phyloP scores from a whole-genome alignment of 2,888 invertebrate species.

The Callyntrura sp. region DNA sequence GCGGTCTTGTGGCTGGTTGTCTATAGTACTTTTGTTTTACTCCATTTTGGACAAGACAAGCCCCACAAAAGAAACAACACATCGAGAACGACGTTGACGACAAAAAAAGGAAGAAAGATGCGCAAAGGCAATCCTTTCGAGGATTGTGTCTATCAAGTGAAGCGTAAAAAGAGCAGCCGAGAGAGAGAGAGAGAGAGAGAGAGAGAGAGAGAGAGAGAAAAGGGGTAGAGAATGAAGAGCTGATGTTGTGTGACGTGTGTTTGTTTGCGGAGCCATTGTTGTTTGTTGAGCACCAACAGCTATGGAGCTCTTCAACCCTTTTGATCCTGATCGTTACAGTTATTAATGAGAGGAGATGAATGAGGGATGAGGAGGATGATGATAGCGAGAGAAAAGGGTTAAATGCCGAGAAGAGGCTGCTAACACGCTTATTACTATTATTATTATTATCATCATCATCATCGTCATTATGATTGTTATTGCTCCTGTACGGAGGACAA shows the following conservation, averaged over 20 bases:
- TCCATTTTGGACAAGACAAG: no score
- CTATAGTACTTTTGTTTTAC: no score
- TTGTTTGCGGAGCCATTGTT: slow-evolving; percentile 17
- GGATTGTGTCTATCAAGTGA: not conserved
- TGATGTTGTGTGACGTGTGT: not conserved
- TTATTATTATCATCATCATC: no score
- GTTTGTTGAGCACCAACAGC: not conserved
- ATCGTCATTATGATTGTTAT: no score
- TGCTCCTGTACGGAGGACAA: slow-evolving; percentile 43
- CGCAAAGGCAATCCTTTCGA: no score
- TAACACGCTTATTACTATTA: slow-evolving; percentile 53
- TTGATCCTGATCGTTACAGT: not conserved
- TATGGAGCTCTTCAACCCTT: slow-evolving; percentile 6
- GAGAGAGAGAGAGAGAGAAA: slow-evolving; percentile 31
- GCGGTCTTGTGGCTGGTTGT: no score
- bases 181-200: not conserved
- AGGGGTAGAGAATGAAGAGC: not conserved
- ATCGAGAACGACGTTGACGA: no score
- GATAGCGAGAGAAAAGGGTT: slow-evolving; percentile 17
- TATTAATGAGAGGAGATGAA: slow-evolving; percentile 28
- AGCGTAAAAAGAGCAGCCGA: not conserved
- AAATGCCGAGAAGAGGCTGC: slow-evolving; percentile 17
- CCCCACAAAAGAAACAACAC: no score
- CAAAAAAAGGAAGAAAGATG: no score
- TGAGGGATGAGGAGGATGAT: not conserved